Evolutionary conservation across 2,797 vertebrate genomes (phyloP), one percentile per base, ranked within the genome.

Genomic region (Tadarida brasiliensis): DNA sequence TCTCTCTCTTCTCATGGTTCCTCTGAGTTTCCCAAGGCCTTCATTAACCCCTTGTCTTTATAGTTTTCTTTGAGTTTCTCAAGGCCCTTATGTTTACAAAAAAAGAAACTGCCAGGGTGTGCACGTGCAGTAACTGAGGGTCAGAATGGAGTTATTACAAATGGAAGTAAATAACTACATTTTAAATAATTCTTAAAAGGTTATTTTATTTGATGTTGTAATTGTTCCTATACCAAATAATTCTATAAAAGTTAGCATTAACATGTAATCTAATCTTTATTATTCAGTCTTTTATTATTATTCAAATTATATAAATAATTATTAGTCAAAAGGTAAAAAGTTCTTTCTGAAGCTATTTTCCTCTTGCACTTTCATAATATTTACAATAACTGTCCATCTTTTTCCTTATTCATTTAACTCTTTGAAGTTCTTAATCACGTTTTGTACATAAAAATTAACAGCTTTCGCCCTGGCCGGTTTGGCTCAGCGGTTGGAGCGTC

Each of bases 381-480:
- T 91, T 96, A 88, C 39, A 91, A 91, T 67, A 91, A 63, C 17
- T 94, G 74, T 93, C 63, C 47, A 35, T 93, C 73, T 73, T 94
- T 95, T 91, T 24, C 19, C 30, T 91, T 74, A 88, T 86, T 94
- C 49, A 76, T 91, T 89, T 96, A 93, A 82, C 82, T 91, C 35
- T 83, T 80, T 93, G 67, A 94, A 93, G 80, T 73, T 96, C 54
- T 89, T 93, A 94, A 91, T 92, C 87, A 90, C 67, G 10, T 88
- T 94, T 95, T 94, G 9, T 70, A 56, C 35, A 73, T 94, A 91
- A 89, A 94, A 95, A 89, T 91, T 94, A 92, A 82, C 57, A 24
- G 19, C 56, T 95, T 96, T 92, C 54, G n/a, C n/a, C n/a, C n/a
- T n/a, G n/a, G n/a, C n/a, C n/a, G n/a, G n/a, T n/a, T n/a, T n/a